Percentiles rank a stretch among this genome's conserved stretches.
phyloP scores from a whole-genome alignment of 2,113 vertebrate species.

The Todiramphus saurophagus region DNA sequence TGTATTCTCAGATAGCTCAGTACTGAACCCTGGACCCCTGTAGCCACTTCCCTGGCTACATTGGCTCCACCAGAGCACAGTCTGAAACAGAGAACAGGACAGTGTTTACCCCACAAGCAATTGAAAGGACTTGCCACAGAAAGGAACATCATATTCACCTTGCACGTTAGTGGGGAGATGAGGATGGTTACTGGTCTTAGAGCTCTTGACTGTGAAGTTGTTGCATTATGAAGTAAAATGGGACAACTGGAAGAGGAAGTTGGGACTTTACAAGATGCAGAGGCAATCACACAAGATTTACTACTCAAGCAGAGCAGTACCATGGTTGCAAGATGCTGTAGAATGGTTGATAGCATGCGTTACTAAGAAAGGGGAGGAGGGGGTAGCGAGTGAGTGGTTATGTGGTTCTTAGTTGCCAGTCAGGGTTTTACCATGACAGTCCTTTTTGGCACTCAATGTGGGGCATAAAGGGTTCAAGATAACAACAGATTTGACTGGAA shows the following conservation, averaged over 20 bases:
- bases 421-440: neutral
- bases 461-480: neutral
- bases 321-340: neutral
- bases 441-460: neutral
- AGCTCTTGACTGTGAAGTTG: neutral
- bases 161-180: neutral
- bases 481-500: neutral
- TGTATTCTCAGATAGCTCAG: neutral
- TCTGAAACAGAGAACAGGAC: neutral
- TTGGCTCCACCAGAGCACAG: neutral
- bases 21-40: neutral
- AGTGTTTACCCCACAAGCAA: neutral
- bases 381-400: neutral
- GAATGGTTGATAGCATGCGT: neutral
- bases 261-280: neutral
- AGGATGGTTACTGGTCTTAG: neutral
- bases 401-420: neutral
- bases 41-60: neutral
- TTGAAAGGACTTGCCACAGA: neutral
- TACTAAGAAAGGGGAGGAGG: neutral
- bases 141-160: accelerated
- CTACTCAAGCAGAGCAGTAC: neutral
- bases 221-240: neutral
- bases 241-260: neutral
- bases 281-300: neutral